A percentile compares a stretch with the other conserved stretches of the same genome.
These are phyloP conservation scores for Sacculina carcini DNA, from an alignment of 2,888 invertebrate genomes.

Conservation along the genomic window DNA sequence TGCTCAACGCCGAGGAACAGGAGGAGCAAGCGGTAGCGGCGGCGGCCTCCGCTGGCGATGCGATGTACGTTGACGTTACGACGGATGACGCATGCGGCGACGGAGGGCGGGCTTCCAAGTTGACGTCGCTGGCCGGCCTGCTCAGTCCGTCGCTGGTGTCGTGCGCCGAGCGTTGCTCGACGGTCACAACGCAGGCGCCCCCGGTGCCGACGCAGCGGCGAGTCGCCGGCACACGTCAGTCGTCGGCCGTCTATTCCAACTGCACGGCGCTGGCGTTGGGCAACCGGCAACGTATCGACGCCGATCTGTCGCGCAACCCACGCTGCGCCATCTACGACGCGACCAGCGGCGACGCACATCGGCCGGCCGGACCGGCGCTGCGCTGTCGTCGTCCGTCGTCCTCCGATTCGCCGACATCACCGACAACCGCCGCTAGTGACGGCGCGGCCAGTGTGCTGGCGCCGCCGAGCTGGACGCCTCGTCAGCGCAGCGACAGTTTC, in stretches of 20 bases:
- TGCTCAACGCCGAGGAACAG: neutral
- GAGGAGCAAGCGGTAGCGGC: neutral
- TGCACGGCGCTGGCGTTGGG: neutral
- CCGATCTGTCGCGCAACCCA: neutral
- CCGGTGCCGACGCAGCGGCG: neutral
- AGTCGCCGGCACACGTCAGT: neutral
- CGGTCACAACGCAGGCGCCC: neutral
- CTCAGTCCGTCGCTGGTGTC: neutral
- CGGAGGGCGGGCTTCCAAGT: neutral
- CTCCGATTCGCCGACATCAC: neutral
- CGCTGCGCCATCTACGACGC: neutral
- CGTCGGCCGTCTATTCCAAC: neutral
- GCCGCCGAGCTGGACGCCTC: neutral
- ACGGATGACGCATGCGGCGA: neutral
- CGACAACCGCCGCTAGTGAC: neutral
- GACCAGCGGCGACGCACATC: neutral
- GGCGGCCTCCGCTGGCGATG: neutral
- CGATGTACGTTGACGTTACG: neutral
- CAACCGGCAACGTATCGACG: neutral
- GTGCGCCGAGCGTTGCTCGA: neutral
- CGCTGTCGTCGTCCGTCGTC: neutral
- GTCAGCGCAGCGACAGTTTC: constrained; percentile 7
- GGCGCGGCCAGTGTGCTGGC: neutral
- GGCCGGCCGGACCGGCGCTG: neutral
- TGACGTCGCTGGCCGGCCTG: no score